Evolutionary conservation across 2,888 invertebrate species (phyloP).

Genomic region (Mimumesa dahlbomi): DNA sequence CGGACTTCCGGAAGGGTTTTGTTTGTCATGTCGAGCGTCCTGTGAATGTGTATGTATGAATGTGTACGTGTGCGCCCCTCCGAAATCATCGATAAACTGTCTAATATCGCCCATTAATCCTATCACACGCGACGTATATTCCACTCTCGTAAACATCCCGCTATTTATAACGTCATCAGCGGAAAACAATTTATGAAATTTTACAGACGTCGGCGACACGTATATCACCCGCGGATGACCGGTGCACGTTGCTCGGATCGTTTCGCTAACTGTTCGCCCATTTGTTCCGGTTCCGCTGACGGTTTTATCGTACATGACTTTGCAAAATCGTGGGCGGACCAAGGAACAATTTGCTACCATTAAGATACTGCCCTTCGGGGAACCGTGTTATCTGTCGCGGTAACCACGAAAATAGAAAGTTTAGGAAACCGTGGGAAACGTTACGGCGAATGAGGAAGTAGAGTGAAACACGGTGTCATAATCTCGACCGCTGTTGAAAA

Average conservation of each 20-base stretch:
- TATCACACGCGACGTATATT: constrained; percentile 66
- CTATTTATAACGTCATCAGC: constrained; percentile 61
- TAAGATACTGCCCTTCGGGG: constrained; percentile 1
- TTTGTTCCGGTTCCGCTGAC: constrained; percentile 36
- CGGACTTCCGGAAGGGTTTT: constrained; percentile 13
- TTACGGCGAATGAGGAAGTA: too few species aligned
- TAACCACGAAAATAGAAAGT: background rate
- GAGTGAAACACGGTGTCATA: too few species aligned
- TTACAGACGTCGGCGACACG: constrained; percentile 52
- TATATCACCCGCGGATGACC: constrained; percentile 39
- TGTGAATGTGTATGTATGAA: constrained; percentile 7
- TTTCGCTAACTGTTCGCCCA: constrained; percentile 50
- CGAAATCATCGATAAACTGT: constrained; percentile 63
- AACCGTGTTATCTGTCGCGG: background rate
- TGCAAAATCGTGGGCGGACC: constrained; percentile 5
- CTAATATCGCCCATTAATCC: constrained; percentile 69
- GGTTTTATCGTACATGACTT: constrained; percentile 29
- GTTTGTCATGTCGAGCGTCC: constrained; percentile 19
- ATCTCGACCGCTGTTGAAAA: too few species aligned
- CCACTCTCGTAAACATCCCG: constrained; percentile 36
- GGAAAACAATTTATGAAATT: constrained; percentile 66
- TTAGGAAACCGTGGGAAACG: background rate
- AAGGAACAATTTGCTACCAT: constrained; percentile 11
- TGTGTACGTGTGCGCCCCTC: too few species aligned
- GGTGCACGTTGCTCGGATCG: constrained; percentile 31